Evolutionary conservation across 2,888 invertebrate species (phyloP).

Genomic region (Ecdyonurus torrentis): DNA sequence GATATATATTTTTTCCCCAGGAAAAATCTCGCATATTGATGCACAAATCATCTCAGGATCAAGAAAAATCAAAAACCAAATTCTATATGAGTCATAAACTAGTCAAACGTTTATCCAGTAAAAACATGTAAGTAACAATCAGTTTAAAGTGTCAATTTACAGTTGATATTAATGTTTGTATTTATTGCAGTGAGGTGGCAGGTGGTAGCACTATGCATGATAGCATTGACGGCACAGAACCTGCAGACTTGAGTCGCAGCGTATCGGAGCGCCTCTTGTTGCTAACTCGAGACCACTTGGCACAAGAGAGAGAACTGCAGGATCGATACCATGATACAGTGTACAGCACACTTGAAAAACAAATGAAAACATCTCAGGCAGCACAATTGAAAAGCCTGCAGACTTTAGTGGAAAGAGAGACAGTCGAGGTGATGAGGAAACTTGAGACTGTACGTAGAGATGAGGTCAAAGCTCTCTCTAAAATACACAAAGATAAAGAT

Average conservation of each 20-base stretch:
- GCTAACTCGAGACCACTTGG: conserved; percentile 46
- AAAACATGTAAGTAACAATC: conserved; percentile 49
- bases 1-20: conserved; percentile 17
- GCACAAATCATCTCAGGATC: conserved; percentile 39
- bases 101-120: conserved; percentile 57
- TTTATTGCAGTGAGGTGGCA: conserved; percentile 22
- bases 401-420: conserved; percentile 49
- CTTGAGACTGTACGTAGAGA: conserved; percentile 68
- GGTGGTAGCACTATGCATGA: conserved; percentile 33
- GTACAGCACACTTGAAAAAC: conserved; percentile 60
- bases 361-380: conserved; percentile 57
- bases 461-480: conserved; percentile 73
- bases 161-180: conserved; percentile 4
- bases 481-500: conserved; percentile 78
- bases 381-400: conserved; percentile 61
- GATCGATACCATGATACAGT: conserved; percentile 67
- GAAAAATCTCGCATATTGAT: conserved; percentile 43
- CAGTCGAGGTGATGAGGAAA: conserved; percentile 57
- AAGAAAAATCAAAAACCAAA: conserved; percentile 47
- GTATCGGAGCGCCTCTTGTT: conserved; percentile 45
- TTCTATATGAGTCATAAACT: conserved; percentile 57
- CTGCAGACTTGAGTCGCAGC: conserved; percentile 34
- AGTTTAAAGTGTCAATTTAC: conserved; percentile 1
- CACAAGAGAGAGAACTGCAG: conserved; percentile 55
- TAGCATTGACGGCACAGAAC: conserved; percentile 32